phyloP scores from a whole-genome alignment of 2,113 vertebrate species.

The Blennius ocellaris region DNA sequence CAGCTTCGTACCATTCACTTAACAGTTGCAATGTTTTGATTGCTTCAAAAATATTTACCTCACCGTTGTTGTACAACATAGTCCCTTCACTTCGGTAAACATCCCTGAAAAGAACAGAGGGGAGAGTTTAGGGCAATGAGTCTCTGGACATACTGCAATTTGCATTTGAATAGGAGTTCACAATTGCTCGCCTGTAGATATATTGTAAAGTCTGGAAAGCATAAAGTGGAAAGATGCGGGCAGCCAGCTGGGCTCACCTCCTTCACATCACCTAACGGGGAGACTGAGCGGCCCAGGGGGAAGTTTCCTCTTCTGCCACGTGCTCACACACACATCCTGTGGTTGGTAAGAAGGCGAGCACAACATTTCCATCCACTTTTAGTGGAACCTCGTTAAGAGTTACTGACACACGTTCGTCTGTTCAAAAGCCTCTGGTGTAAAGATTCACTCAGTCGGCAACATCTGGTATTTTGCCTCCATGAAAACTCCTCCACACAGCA shows the following conservation, averaged over 20 bases:
- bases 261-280: slow-evolving; percentile 35
- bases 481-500: slow-evolving; percentile 10
- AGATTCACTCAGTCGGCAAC: slow-evolving; percentile 22
- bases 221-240: slow-evolving; percentile 46
- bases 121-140: background rate
- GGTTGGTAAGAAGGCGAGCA: slow-evolving; percentile 7
- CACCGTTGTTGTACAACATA: background rate
- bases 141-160: slow-evolving; percentile 33
- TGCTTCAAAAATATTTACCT: background rate
- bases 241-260: slow-evolving; percentile 43
- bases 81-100: background rate
- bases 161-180: slow-evolving; percentile 28
- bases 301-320: slow-evolving; percentile 4
- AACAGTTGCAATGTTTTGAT: background rate
- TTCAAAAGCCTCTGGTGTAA: slow-evolving; percentile 32
- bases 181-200: slow-evolving; percentile 20
- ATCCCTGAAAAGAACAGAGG: background rate
- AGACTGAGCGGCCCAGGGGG: slow-evolving; percentile 14
- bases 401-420: slow-evolving; percentile 24
- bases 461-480: slow-evolving; percentile 37
- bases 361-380: slow-evolving; percentile 26
- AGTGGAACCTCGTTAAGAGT: slow-evolving; percentile 22
- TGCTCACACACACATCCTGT: background rate
- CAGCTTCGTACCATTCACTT: no score
- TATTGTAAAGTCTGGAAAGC: slow-evolving; percentile 38